Base-by-base conservation (phyloP, 2,797 vertebrate genomes). In the Paratrypauchen microcephalus region DNA sequence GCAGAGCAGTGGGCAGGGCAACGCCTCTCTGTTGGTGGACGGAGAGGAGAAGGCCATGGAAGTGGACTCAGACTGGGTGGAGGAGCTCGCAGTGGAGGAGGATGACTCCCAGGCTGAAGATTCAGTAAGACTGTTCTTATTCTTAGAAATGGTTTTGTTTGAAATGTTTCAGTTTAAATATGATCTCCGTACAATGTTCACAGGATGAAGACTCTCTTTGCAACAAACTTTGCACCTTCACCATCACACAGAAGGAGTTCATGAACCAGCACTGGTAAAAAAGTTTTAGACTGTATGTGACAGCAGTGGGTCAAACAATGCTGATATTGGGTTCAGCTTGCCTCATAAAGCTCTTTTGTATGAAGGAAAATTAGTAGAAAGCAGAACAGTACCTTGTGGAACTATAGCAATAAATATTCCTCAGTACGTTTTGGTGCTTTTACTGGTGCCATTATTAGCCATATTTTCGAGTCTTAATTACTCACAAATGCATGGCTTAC, bases 201-300 rank as follows among this genome's bases (percentile, higher is more conserved):
- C 76, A 99, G 98, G 98, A 99, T 91, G 98, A 99, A 95, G 98
- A 99, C 88, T 99, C 98, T 12, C 94, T 99, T 68, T 99, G 98
- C 89, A 99, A 99, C 89, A 99, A 99, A 80, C 95, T 99, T 30
- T 99, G 98, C 77, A 99, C 98, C 47, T 99, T 99, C 83, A 99
- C 97, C 76, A 98, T 99, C 82, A 99, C 98, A 7, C 98, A 99
- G 92, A 99, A 99, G 83, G 98, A 99, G 48, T 99, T 99, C 93
- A 99, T 99, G 97, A 99, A 99, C 86, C 98, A 99, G 63, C 98
- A 99, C 67, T 99, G 98, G 98, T 99, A 95, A 66, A 65, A 66
- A 39, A 21, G n/a, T 61, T 39, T 61, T 61, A 8, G 19, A 41
- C 36, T 61, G 36, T 57, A 30, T 52, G 4, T 55, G 7, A 65